phyloP scores from a whole-genome alignment of 2,888 invertebrate genomes.

The Dioctria rufipes region DNA sequence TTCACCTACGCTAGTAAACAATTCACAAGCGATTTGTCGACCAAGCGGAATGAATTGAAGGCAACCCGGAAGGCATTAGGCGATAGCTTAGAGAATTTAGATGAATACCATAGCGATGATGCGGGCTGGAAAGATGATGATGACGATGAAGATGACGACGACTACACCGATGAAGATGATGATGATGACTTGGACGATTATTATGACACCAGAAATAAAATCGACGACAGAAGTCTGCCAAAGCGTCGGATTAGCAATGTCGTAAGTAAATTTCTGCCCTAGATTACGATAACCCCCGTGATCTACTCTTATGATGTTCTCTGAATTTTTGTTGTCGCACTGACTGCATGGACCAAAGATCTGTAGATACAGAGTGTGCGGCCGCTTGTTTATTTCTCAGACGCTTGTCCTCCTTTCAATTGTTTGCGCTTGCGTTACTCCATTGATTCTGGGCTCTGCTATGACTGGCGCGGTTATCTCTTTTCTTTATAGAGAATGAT shows the following conservation, averaged over 20 bases:
- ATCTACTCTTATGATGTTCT: slow-evolving; percentile 18
- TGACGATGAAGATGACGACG: slow-evolving; percentile 60
- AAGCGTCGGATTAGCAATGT: slow-evolving; percentile 61
- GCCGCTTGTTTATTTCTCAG: slow-evolving; percentile 1
- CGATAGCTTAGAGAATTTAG: slow-evolving; percentile 55
- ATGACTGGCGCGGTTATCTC: not conserved
- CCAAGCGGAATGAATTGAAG: not conserved
- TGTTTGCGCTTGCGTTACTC: slow-evolving; percentile 24
- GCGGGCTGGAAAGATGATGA: slow-evolving; percentile 60
- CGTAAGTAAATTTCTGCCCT: slow-evolving; percentile 48
- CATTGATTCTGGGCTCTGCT: slow-evolving; percentile 11
- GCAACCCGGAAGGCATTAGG: slow-evolving; percentile 10
- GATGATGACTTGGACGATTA: slow-evolving; percentile 64
- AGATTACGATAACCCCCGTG: slow-evolving; percentile 39
- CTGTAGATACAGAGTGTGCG: slow-evolving; percentile 7
- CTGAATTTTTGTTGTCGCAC: slow-evolving; percentile 35
- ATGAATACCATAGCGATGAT: slow-evolving; percentile 62
- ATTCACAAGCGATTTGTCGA: not conserved
- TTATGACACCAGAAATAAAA: slow-evolving; percentile 68
- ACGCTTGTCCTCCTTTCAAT: slow-evolving; percentile 27
- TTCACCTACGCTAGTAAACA: slow-evolving; percentile 2
- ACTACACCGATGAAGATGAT: slow-evolving; percentile 66
- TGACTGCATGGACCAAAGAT: slow-evolving; percentile 19
- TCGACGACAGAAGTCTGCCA: slow-evolving; percentile 68
- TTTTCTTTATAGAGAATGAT: not conserved